A percentile compares a stretch with the other conserved stretches of the same genome.
Evolutionary conservation across 2,888 invertebrate genomes (phyloP).

Genomic region (Tolmerus cingulatus): DNA sequence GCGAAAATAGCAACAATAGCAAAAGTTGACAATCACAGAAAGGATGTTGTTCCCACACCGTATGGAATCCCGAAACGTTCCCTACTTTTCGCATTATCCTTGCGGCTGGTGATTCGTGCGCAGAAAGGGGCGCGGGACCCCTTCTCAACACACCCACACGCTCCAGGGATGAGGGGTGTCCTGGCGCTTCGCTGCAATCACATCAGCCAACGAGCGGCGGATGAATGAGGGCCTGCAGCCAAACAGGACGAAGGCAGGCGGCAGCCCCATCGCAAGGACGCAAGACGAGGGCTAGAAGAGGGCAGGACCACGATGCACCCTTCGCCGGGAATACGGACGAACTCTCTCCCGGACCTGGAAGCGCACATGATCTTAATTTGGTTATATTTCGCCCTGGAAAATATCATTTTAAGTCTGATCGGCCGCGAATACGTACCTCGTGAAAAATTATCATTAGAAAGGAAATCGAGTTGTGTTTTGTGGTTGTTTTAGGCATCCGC

Average conservation of each 20-base stretch:
- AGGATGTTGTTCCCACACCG: background rate
- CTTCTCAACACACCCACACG: background rate
- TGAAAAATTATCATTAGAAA: constrained; percentile 45
- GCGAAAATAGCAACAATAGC: background rate
- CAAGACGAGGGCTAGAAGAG: background rate
- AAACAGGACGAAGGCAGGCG: background rate
- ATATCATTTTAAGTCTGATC: constrained; percentile 65
- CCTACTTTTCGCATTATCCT: background rate
- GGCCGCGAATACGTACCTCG: constrained; percentile 62
- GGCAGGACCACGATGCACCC: constrained; percentile 18
- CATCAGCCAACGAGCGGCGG: constrained; percentile 2
- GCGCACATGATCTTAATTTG: constrained; percentile 60
- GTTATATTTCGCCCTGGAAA: constrained; percentile 58
- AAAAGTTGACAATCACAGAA: background rate
- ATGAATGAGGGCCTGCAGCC: constrained; percentile 5
- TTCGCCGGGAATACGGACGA: background rate
- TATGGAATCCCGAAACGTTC: background rate
- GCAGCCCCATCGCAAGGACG: background rate
- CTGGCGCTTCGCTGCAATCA: constrained; percentile 1
- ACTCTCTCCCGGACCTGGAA: constrained; percentile 27
- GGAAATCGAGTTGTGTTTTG: constrained; percentile 48
- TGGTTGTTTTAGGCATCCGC: constrained; percentile 26
- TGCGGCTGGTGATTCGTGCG: background rate
- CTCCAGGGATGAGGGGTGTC: background rate
- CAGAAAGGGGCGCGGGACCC: background rate